Conservation (phyloP, 2,797 vertebrate species). For the Takifugu rubripes region DNA sequence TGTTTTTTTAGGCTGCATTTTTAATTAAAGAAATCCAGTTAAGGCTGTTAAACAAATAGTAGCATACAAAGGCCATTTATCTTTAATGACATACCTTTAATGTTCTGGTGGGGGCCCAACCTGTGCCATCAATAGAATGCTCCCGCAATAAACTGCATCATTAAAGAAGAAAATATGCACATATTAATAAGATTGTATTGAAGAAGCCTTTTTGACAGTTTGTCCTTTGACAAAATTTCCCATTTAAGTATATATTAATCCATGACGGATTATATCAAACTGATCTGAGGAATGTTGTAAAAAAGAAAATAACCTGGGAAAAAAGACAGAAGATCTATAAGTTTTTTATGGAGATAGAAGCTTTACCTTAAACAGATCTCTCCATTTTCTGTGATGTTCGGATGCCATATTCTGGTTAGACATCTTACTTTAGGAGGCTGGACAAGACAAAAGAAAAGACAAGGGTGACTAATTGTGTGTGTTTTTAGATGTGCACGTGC, state of each 20-base stretch:
- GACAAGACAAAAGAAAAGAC: background rate
- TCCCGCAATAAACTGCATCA: constrained; percentile 89
- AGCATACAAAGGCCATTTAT: background rate
- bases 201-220: background rate
- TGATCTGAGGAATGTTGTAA: background rate
- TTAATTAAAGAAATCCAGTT: background rate
- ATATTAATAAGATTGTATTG: constrained; percentile 1
- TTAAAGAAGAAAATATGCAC: background rate
- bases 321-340: too few relatives aligned
- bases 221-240: background rate
- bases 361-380: constrained; percentile 97
- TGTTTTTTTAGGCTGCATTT: too few relatives aligned
- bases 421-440: constrained; percentile 98
- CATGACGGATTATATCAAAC: background rate
- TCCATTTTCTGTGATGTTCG: constrained; percentile 96
- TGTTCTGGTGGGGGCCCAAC: constrained; percentile 97
- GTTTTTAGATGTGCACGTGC: too few relatives aligned
- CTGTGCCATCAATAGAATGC: constrained; percentile 98
- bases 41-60: background rate
- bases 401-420: constrained; percentile 98
- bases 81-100: constrained; percentile 82
- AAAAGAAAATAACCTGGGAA: background rate
- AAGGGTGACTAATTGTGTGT: too few relatives aligned
- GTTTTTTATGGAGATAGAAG: background rate
- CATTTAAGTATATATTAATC: background rate